Percentiles rank a stretch among this genome's conserved stretches.
phyloP scores from a whole-genome alignment of 1,140 invertebrate species.

The Eciton burchellii region DNA sequence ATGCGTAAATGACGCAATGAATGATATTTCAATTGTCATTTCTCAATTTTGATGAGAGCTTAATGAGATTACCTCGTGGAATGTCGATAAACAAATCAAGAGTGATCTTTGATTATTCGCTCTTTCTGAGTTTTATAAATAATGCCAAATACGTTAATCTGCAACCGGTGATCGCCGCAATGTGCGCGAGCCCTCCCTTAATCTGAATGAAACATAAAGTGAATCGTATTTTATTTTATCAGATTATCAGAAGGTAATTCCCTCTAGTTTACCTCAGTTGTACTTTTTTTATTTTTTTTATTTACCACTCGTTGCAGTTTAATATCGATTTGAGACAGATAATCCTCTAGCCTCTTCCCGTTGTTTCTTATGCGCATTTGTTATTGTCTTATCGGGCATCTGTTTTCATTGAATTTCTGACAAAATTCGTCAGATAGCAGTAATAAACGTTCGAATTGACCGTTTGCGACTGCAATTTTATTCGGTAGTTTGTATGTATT shows the following conservation, averaged over 20 bases:
- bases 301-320: no score
- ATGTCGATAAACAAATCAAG: no score
- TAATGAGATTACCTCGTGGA: background rate
- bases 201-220: no score
- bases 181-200: no score
- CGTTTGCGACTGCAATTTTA: constrained; percentile 32
- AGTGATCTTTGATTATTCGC: no score
- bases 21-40: background rate
- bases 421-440: constrained; percentile 3
- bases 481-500: constrained; percentile 43
- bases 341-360: no score
- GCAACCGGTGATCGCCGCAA: no score
- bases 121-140: no score
- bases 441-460: constrained; percentile 54
- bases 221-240: background rate
- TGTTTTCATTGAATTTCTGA: constrained; percentile 28
- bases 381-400: background rate
- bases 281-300: no score
- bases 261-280: background rate
- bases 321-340: no score
- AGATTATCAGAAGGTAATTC: background rate
- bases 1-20: constrained; percentile 24
- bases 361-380: background rate
- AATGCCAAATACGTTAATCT: no score
- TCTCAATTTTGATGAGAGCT: background rate